Evolutionary conservation across 1,140 invertebrate genomes (phyloP).

Genomic region (Bombus confusus): DNA sequence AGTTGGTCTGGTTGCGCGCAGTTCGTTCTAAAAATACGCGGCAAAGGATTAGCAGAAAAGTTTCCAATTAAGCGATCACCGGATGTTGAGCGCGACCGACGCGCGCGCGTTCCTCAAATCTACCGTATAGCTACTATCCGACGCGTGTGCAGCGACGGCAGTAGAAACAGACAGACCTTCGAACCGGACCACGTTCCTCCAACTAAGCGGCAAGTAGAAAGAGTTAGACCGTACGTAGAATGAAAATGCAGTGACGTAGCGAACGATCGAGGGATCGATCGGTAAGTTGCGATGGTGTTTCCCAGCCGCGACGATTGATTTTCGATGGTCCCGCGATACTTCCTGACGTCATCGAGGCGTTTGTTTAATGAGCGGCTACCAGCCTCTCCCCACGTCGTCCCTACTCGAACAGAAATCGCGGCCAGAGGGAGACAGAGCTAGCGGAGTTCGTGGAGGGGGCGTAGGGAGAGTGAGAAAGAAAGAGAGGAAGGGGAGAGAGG

Average conservation of each 20-base stretch:
- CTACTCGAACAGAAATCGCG: constrained; percentile 53
- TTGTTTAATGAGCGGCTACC: constrained; percentile 72
- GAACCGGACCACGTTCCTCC: neutral
- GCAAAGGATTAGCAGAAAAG: constrained; percentile 24
- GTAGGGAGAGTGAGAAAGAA: constrained; percentile 74
- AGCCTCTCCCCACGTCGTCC: constrained; percentile 51
- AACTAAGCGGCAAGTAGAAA: neutral
- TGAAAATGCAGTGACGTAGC: neutral
- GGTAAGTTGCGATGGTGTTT: neutral
- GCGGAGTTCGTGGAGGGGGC: constrained; percentile 69
- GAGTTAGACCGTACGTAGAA: neutral
- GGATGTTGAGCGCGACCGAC: neutral
- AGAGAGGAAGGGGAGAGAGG: constrained; percentile 76
- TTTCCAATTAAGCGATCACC: constrained; percentile 30
- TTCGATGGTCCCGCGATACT: constrained; percentile 53
- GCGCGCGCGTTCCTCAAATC: neutral
- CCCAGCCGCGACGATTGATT: constrained; percentile 14
- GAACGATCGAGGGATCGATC: constrained; percentile 42
- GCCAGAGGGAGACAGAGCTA: constrained; percentile 60
- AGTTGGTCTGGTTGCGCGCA: neutral
- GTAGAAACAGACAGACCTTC: constrained; percentile 1
- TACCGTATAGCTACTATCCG: neutral
- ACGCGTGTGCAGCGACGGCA: neutral
- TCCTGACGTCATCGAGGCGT: constrained; percentile 69
- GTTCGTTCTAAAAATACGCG: constrained; percentile 18